Percentiles rank a stretch among this genome's conserved stretches.
These are phyloP conservation scores for Cephus rjabovi DNA, from an alignment of 2,888 invertebrate genomes.

Conservation along the genomic window DNA sequence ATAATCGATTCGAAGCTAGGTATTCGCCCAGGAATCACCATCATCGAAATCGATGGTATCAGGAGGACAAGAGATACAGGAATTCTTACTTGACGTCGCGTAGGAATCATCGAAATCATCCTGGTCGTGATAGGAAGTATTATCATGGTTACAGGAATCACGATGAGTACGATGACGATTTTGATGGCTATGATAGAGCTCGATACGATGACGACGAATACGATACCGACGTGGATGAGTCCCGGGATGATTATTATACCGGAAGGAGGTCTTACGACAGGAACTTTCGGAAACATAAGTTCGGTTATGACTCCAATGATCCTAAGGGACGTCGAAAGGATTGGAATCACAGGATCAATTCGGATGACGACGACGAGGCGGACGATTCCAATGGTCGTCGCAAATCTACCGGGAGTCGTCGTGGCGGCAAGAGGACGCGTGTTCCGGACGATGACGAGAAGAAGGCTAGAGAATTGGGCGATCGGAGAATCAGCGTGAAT, in stretches of 20 bases:
- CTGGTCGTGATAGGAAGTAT: slow-evolving; percentile 30
- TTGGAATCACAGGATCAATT: slow-evolving; percentile 16
- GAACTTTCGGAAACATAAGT: neutral
- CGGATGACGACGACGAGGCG: slow-evolving; percentile 18
- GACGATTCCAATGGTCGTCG: slow-evolving; percentile 20
- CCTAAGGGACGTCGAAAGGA: slow-evolving; percentile 5
- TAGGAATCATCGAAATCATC: slow-evolving; percentile 31
- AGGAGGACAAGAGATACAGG: slow-evolving; percentile 22
- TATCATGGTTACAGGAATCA: slow-evolving; percentile 11
- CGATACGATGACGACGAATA: slow-evolving; percentile 9
- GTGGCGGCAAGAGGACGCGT: slow-evolving; percentile 17
- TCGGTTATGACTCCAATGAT: neutral
- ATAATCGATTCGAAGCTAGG: slow-evolving; percentile 24
- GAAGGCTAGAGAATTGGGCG: neutral
- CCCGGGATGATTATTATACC: neutral
- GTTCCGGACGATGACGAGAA: neutral
- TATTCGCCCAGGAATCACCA: slow-evolving; percentile 16
- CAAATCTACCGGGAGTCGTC: slow-evolving; percentile 12
- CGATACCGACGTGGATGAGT: slow-evolving; percentile 10
- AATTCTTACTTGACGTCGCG: slow-evolving; percentile 23
- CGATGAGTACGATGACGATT: slow-evolving; percentile 10
- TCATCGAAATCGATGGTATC: neutral
- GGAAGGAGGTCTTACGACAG: neutral
- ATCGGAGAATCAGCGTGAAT: slow-evolving; percentile 12
- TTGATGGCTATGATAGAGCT: slow-evolving; percentile 11